phyloP scores from a whole-genome alignment of 2,888 invertebrate genomes.

The Diogma glabrata region DNA sequence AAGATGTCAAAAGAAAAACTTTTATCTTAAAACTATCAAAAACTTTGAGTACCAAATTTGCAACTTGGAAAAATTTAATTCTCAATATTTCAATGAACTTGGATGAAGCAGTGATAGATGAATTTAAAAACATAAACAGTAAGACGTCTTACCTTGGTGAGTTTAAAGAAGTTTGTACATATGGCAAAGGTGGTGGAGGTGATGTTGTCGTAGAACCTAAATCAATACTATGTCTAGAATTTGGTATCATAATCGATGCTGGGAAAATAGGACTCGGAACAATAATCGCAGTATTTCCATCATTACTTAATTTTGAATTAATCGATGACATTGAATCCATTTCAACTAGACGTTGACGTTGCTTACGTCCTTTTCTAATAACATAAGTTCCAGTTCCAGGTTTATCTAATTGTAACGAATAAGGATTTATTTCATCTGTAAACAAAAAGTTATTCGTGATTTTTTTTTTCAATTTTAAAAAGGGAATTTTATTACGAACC shows the following conservation, averaged over 20 bases:
- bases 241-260: constrained; percentile 48
- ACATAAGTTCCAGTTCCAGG: constrained; percentile 64
- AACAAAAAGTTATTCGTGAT: not conserved
- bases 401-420: constrained; percentile 35
- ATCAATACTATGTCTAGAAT: constrained; percentile 56
- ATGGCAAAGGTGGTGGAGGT: constrained; percentile 17
- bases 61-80: too few species aligned
- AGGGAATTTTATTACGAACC: constrained; percentile 23
- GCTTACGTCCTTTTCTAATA: constrained; percentile 60
- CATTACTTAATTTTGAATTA: constrained; percentile 50
- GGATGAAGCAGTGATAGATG: too few species aligned
- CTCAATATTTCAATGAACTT: too few species aligned
- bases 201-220: constrained; percentile 49
- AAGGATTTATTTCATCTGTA: constrained; percentile 25
- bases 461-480: not conserved
- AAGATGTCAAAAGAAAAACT: too few species aligned
- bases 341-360: constrained; percentile 52
- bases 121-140: too few species aligned
- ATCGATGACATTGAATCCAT: constrained; percentile 37
- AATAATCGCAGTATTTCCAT: constrained; percentile 23
- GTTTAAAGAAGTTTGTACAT: constrained; percentile 17
- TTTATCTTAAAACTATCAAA: too few species aligned
- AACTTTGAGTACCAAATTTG: too few species aligned
- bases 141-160: constrained; percentile 24
- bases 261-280: constrained; percentile 41